Evolutionary conservation across 2,888 invertebrate genomes (phyloP).

Genomic region (Nemoura dubitans): DNA sequence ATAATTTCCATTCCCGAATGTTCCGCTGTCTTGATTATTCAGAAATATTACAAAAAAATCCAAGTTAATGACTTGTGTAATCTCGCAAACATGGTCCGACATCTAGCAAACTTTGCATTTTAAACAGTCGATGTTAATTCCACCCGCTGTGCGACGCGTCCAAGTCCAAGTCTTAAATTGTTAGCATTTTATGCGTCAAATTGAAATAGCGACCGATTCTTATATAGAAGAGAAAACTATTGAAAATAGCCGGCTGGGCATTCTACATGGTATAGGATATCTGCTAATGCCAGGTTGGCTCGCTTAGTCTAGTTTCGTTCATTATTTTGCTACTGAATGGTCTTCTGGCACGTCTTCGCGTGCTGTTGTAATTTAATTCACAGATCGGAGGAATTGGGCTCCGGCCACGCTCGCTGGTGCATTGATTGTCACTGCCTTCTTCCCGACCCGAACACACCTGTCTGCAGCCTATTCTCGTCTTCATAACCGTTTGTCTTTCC

Average conservation of each 20-base stretch:
- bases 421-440: constrained; percentile 29
- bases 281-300: constrained; percentile 17
- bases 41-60: background rate
- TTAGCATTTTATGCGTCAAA: background rate
- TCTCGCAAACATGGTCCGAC: background rate
- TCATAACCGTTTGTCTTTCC: constrained; percentile 20
- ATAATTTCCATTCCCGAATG: background rate
- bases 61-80: constrained; percentile 12
- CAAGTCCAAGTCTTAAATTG: background rate
- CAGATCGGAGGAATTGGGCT: constrained; percentile 18
- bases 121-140: background rate
- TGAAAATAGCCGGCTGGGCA: constrained; percentile 21
- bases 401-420: background rate
- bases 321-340: constrained; percentile 33
- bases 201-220: background rate
- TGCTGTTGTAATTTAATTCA: constrained; percentile 38
- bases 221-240: background rate
- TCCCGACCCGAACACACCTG: background rate
- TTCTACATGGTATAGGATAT: constrained; percentile 27
- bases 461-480: constrained; percentile 15
- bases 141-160: background rate
- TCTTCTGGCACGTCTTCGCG: constrained; percentile 19
- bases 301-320: constrained; percentile 26
- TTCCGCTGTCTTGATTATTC: background rate
- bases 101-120: background rate